phyloP scores from a whole-genome alignment of 2,888 invertebrate genomes.

The Scrobipalpa costella region DNA sequence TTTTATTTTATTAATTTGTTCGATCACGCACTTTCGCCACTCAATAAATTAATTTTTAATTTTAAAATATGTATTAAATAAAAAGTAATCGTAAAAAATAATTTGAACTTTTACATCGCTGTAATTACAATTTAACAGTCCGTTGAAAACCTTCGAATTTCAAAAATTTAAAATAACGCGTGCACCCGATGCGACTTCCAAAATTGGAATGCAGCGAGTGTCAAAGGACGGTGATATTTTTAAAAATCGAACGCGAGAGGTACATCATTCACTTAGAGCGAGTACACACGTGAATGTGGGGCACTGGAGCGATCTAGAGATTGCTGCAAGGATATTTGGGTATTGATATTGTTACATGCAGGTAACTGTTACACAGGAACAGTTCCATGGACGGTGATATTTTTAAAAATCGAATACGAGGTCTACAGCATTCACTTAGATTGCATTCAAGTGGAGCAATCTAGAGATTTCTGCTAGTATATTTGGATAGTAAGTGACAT shows the following conservation, averaged over 20 bases:
- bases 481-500: not conserved
- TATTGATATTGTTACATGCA: not conserved
- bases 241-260: conserved; percentile 40
- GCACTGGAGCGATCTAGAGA: conserved; percentile 66
- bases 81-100: not conserved
- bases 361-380: not conserved
- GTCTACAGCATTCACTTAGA: not conserved
- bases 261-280: conserved; percentile 55
- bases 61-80: too few relatives aligned
- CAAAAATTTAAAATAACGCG: conserved; percentile 39
- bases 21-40: not conserved
- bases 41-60: not conserved
- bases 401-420: not conserved
- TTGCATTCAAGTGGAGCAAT: conserved; percentile 53
- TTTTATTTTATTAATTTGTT: not conserved
- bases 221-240: conserved; percentile 57
- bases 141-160: not conserved
- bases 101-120: conserved; percentile 3
- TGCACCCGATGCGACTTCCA: conserved; percentile 51
- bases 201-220: conserved; percentile 61
- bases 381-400: not conserved
- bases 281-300: conserved; percentile 61
- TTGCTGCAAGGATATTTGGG: conserved; percentile 19
- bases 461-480: conserved; percentile 44
- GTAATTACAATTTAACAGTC: not conserved